Base-by-base conservation (phyloP, 2,888 invertebrate species). In the Cinara cedri region DNA sequence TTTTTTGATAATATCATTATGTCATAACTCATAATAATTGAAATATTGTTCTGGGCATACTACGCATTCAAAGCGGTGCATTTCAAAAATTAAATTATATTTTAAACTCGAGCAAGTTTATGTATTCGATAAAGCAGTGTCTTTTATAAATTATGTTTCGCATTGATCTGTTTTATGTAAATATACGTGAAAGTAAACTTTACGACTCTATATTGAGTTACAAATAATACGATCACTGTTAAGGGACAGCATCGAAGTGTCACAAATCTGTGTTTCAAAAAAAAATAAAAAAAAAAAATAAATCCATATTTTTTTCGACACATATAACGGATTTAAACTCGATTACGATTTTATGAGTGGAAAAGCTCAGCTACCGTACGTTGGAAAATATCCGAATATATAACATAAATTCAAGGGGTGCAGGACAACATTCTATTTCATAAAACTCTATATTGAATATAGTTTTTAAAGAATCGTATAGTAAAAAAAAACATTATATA, bases 241-340 rank as follows among this genome's bases (percentile, higher is more conserved):
- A 19, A 57, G 26, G 14, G 26, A 66, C 55, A 24, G 26, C 3
- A 19, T 34, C 6, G 26, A 68, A 19, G 26, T 68, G 57, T 68
- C 46, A 49, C 49, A 14, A 66, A n/a, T 75, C 42, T 46, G 4
- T 46, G 21, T 19, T 19, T 54, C 13, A 54, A 0, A 19, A 49
- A 34, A 65, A 65, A 54, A 0, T 14, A 49, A 34, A 65, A 44
- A 13, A 65, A 13, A 57, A 65, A 66, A 66, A 57, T 16, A 49
- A 68, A 60, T 34, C 34, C 19, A 76, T 68, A 76, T 76, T 76
- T 76, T 76, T 55, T 76, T 49, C 24, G 26, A 26, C 14, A 68
- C 49, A 60, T 68, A 57, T 68, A 76, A 68, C 16, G 68, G 65
- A 76, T 68, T 76, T 68, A 68, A 76, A 68, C 68, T 76, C 57